Conservation (phyloP, 2,888 invertebrate species). For the Lasius platythorax region DNA sequence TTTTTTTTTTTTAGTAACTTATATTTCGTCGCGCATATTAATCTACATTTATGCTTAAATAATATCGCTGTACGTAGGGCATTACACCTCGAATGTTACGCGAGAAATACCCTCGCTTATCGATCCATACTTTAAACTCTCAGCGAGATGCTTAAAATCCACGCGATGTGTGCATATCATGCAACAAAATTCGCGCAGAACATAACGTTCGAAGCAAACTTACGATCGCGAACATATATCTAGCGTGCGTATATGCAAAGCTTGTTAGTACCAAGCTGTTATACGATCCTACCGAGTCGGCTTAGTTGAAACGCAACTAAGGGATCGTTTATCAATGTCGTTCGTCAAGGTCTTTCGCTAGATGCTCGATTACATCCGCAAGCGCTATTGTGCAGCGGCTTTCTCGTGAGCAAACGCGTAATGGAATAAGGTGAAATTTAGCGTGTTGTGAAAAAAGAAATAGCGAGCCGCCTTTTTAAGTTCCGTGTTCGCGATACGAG, state of each 20-base stretch:
- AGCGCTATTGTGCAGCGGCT: conserved; percentile 47
- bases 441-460: background rate
- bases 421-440: conserved; percentile 41
- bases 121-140: conserved; percentile 42
- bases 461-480: background rate
- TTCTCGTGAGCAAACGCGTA: conserved; percentile 45
- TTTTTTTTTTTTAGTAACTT: background rate
- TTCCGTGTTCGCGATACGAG: background rate
- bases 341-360: conserved; percentile 67
- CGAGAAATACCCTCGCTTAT: conserved; percentile 41
- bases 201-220: background rate
- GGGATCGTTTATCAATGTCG: conserved; percentile 75
- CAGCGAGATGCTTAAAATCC: conserved; percentile 48
- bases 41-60: background rate
- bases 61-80: background rate
- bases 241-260: conserved; percentile 55
- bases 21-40: background rate
- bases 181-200: conserved; percentile 45
- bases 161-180: conserved; percentile 47
- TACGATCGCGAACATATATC: conserved; percentile 53
- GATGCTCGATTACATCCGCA: conserved; percentile 62
- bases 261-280: conserved; percentile 65
- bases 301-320: conserved; percentile 67
- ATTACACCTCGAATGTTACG: conserved; percentile 11
- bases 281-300: conserved; percentile 62